phyloP scores from a whole-genome alignment of 2,888 invertebrate genomes.

The Drosophila pullipes region DNA sequence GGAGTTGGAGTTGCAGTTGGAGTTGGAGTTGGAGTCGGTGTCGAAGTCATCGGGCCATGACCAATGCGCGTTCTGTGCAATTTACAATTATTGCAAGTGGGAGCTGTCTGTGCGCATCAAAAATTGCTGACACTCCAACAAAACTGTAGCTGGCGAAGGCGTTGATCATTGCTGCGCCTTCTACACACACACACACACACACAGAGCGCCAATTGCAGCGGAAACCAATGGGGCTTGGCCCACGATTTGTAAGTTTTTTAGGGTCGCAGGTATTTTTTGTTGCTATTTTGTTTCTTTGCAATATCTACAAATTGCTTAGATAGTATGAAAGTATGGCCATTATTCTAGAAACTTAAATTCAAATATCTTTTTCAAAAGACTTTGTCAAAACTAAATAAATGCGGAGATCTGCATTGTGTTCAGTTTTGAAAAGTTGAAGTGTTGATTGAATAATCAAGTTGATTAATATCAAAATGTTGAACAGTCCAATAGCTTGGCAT shows the following conservation, averaged over 20 bases:
- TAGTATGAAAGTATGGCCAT: neutral
- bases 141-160: slow-evolving; percentile 25
- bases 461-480: neutral
- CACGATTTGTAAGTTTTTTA: slow-evolving; percentile 39
- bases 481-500: neutral
- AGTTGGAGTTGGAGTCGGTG: neutral
- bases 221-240: slow-evolving; percentile 50
- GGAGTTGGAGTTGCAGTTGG: neutral
- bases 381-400: neutral
- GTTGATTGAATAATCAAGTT: slow-evolving; percentile 1
- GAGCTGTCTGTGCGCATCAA: slow-evolving; percentile 36
- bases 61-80: slow-evolving; percentile 49
- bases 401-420: neutral
- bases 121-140: slow-evolving; percentile 32
- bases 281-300: slow-evolving; percentile 1
- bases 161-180: slow-evolving; percentile 46
- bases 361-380: neutral
- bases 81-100: slow-evolving; percentile 58
- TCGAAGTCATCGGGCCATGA: slow-evolving; percentile 36
- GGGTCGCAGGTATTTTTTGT: slow-evolving; percentile 22
- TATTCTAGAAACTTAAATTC: neutral
- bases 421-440: neutral
- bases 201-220: slow-evolving; percentile 22
- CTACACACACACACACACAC: slow-evolving; percentile 25
- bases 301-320: slow-evolving; percentile 26